Evolutionary conservation across 2,888 invertebrate genomes (phyloP).

Genomic region (Cabera pusaria): DNA sequence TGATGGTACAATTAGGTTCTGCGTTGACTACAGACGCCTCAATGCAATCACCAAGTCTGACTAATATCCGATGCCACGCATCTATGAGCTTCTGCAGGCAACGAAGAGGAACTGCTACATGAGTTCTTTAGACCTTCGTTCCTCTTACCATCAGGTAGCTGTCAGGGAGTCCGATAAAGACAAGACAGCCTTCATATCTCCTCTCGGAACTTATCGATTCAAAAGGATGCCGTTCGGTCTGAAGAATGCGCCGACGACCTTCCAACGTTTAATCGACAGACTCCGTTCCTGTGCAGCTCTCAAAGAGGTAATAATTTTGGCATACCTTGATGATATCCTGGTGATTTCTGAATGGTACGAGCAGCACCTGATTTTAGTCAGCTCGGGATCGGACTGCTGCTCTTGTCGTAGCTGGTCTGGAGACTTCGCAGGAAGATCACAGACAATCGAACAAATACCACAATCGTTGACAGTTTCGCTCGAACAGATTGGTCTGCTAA

Average conservation of each 20-base stretch:
- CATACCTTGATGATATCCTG: no score
- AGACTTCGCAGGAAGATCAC: background rate
- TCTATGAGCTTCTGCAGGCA: background rate
- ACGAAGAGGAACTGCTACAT: conserved; percentile 1
- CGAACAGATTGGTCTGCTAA: background rate
- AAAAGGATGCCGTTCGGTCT: conserved; percentile 10
- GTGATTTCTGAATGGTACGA: no score
- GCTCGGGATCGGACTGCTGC: background rate
- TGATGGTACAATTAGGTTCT: no score
- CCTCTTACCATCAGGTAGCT: background rate
- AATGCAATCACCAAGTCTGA: no score
- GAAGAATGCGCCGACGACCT: background rate
- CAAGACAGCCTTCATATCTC: conserved; percentile 34
- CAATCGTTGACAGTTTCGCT: background rate
- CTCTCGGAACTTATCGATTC: conserved; percentile 42
- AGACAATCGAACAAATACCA: conserved; percentile 1
- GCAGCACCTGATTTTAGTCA: conserved; percentile 4
- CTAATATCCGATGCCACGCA: no score
- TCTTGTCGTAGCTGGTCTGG: background rate
- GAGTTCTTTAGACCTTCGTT: background rate
- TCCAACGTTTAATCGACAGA: background rate
- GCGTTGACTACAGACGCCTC: no score
- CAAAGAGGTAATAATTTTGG: no score
- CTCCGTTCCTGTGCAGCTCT: background rate
- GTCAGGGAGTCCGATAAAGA: background rate